phyloP scores from a whole-genome alignment of 2,888 invertebrate species.

The Microplitis manilae region DNA sequence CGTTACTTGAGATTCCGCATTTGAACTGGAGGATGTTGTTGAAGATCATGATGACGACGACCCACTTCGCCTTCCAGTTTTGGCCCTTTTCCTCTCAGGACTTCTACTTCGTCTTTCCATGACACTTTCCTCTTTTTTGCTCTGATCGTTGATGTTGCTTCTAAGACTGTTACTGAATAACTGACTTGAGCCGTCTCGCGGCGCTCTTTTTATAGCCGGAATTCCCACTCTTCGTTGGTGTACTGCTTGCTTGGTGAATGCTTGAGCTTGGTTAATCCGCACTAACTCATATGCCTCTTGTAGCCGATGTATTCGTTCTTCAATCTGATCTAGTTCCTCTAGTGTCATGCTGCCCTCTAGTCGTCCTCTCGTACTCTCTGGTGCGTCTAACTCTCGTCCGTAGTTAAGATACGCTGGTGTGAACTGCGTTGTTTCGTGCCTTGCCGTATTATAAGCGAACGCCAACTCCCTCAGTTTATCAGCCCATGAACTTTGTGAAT shows the following conservation, averaged over 20 bases:
- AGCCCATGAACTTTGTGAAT: slow-evolving; percentile 51
- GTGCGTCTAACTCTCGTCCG: slow-evolving; percentile 43
- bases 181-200: no score
- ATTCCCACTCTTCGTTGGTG: neutral
- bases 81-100: no score
- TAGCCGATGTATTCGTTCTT: neutral
- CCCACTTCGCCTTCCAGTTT: no score
- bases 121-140: no score
- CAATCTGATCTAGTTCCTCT: neutral
- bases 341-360: neutral
- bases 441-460: slow-evolving; percentile 55
- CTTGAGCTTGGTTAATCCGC: slow-evolving; percentile 5
- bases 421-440: slow-evolving; percentile 55
- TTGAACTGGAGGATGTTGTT: no score
- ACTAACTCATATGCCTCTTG: neutral
- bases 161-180: no score
- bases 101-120: no score
- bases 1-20: no score
- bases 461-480: slow-evolving; percentile 50
- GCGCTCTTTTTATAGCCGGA: no score
- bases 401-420: slow-evolving; percentile 56
- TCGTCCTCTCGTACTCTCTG: slow-evolving; percentile 12
- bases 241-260: neutral
- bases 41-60: no score
- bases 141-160: no score